These are phyloP conservation scores for Linnaemya vulpina DNA, from an alignment of 2,888 invertebrate species.

Conservation along the genomic window DNA sequence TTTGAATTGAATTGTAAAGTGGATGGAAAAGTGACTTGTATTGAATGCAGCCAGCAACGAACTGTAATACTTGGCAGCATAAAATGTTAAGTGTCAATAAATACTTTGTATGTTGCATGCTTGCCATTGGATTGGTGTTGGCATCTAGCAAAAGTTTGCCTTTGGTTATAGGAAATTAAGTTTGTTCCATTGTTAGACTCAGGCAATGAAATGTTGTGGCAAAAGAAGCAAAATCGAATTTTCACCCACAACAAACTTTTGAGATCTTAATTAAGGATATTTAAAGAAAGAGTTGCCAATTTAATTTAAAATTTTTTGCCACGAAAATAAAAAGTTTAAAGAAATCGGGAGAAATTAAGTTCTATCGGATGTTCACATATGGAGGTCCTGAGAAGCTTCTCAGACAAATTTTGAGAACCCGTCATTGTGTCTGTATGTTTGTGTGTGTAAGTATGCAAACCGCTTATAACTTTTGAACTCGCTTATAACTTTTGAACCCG, in stretches of 20 bases:
- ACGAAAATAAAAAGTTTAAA: too few species aligned
- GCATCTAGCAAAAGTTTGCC: conserved; percentile 55
- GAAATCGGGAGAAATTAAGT: too few species aligned
- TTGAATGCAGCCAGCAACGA: conserved; percentile 20
- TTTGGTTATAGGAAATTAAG: conserved; percentile 54
- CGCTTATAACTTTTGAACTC: too few species aligned
- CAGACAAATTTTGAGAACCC: too few species aligned
- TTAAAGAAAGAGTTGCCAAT: conserved; percentile 33
- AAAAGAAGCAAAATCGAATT: neutral
- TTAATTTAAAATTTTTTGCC: too few species aligned
- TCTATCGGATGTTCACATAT: too few species aligned
- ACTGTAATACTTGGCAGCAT: conserved; percentile 47
- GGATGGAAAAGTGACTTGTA: neutral
- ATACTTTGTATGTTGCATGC: conserved; percentile 43
- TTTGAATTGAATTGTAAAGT: conserved; percentile 6
- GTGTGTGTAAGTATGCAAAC: too few species aligned
- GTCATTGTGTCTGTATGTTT: too few species aligned
- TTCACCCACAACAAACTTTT: conserved; percentile 58
- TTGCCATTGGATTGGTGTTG: conserved; percentile 45
- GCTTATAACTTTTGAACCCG: too few species aligned
- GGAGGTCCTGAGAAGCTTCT: too few species aligned
- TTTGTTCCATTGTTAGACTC: conserved; percentile 46
- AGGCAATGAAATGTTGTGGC: conserved; percentile 46
- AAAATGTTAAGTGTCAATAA: conserved; percentile 70
- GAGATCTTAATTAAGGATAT: conserved; percentile 66